phyloP scores from a whole-genome alignment of 2,888 invertebrate species.

The Noctua pronuba region DNA sequence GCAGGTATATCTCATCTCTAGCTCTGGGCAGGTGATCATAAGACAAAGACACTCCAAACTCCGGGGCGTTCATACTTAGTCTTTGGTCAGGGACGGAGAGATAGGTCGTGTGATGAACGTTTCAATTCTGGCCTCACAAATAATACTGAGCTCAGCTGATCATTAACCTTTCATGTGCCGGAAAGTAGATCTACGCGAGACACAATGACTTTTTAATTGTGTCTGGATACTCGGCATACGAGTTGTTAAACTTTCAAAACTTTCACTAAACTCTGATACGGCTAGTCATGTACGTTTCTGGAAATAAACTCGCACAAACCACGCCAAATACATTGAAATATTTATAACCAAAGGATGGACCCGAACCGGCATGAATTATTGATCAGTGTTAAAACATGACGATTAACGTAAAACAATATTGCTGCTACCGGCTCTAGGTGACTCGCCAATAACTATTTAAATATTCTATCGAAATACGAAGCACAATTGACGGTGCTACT shows the following conservation, averaged over 20 bases:
- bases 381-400: constrained; percentile 24
- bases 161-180: not conserved
- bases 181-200: too few species aligned
- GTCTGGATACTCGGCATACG: too few species aligned
- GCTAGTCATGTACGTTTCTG: not conserved
- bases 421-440: not conserved
- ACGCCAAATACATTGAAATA: constrained; percentile 28
- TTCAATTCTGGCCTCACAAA: not conserved
- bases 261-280: not conserved
- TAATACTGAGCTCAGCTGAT: not conserved
- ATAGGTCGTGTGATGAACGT: not conserved
- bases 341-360: constrained; percentile 7
- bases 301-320: constrained; percentile 13
- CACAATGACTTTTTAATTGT: too few species aligned
- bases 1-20: too few species aligned
- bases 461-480: constrained; percentile 4
- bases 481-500: not conserved
- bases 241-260: too few species aligned
- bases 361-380: constrained; percentile 12
- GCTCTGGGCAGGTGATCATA: too few species aligned
- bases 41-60: not conserved
- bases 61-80: not conserved
- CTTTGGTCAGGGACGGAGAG: not conserved
- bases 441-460: not conserved
- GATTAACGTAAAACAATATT: constrained; percentile 5